Conservation (phyloP, 2,113 vertebrate species). For the Loxodonta africana region DNA sequence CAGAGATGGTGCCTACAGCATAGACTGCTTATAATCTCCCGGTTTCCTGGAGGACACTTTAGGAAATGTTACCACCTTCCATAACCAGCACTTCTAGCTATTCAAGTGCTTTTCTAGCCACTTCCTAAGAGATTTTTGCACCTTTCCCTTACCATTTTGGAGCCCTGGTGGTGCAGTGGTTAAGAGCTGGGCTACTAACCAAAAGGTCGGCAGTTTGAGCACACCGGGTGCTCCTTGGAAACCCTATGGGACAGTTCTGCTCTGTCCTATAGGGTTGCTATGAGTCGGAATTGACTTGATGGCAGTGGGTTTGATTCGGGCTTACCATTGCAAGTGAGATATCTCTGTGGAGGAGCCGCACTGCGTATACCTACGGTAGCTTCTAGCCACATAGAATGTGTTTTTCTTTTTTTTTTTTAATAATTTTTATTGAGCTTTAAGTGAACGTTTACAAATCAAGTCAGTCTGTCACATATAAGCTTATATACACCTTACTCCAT, state of each 20-base stretch:
- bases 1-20: not conserved
- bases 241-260: too few relatives aligned
- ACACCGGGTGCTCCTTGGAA: too few relatives aligned
- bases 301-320: too few relatives aligned
- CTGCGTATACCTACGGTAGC: not conserved
- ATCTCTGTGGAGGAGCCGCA: not conserved
- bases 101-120: constrained; percentile 11
- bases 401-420: constrained; percentile 26
- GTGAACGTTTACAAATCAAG: too few relatives aligned
- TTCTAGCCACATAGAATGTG: not conserved
- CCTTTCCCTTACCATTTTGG: not conserved
- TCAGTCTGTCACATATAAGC: too few relatives aligned
- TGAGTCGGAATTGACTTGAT: too few relatives aligned
- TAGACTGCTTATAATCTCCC: not conserved
- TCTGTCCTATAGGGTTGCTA: too few relatives aligned
- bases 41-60: constrained; percentile 15
- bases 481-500: too few relatives aligned
- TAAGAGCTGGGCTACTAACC: too few relatives aligned
- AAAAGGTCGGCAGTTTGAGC: too few relatives aligned
- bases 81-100: not conserved
- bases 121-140: not conserved
- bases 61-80: not conserved
- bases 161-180: too few relatives aligned
- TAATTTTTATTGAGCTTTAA: too few relatives aligned
- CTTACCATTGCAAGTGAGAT: not conserved